Evolutionary conservation across 2,797 vertebrate genomes (phyloP), one percentile per base, ranked within the genome.

Genomic region (Dromococcyx pavoninus): DNA sequence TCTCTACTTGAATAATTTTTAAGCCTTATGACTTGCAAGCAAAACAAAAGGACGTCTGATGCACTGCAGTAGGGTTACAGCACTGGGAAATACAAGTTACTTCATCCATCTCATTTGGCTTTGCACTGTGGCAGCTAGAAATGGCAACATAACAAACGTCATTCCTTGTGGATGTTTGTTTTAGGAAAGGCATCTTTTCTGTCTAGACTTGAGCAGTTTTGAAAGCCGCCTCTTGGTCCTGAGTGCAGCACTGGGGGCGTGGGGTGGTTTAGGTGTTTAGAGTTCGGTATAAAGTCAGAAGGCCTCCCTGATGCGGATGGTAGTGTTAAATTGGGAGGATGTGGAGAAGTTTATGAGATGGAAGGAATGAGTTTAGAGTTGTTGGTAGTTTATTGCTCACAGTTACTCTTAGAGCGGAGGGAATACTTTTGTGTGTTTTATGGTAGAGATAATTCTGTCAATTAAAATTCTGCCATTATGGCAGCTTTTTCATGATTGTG

Each of bases 391-490:
- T 56, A 82, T 71, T 79, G 76, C 67, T 94, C 43, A 4, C 32
- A 50, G 66, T 50, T 35, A 10, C 46, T 70, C 17, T 53, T 37
- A 32, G 35, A 86, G 54, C 6, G 6, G 23, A 78, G 57, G n/a
- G 80, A 77, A 43, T 71, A 23, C 56, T 91, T 76, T 1, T 19
- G 24, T 60, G 24, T 84, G 32, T 53, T 73, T 85, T 85, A 50
- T 71, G 80, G 80, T 10, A 22, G 86, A 82, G 72, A 77, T 70
- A 60, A 93, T 86, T 70, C 66, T 89, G 79, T 77, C 93, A 89
- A 0, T 86, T 93, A 88, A 90, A 57, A 48, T 37, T 76, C 35
- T 89, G 86, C 66, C 8, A 0, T 95, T 61, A 10, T 5, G 44
- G 85, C 79, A 89, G 54, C 37, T 65, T 71, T 83, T 57, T 61